Conservation (phyloP, 2,797 vertebrate genomes). For the Paratrypauchen microcephalus region DNA sequence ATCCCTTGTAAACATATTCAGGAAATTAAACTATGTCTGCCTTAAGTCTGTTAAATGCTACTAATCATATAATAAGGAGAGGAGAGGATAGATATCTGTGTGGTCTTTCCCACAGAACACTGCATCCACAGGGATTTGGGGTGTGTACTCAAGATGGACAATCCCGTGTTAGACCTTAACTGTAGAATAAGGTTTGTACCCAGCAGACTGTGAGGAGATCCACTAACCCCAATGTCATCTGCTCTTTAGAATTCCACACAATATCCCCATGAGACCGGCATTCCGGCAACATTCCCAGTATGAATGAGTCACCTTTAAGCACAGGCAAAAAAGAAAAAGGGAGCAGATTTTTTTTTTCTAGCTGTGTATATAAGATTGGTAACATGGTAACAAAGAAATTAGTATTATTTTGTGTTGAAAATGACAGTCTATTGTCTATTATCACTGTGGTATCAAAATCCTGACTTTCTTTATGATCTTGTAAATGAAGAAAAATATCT, state of each 20-base stretch:
- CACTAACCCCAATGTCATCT: conserved; percentile 10
- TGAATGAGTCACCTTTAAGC: conserved; percentile 9
- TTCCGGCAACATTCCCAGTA: conserved; percentile 1
- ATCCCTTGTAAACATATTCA: conserved; percentile 1
- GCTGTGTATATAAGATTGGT: neutral
- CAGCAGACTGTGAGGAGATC: conserved; percentile 39
- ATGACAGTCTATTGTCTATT: no score
- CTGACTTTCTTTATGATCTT: no score
- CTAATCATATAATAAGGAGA: neutral
- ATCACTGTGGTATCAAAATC: no score
- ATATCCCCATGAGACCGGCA: neutral
- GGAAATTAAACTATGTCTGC: conserved; percentile 15
- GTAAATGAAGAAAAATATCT: neutral
- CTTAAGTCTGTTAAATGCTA: neutral
- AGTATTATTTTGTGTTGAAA: no score
- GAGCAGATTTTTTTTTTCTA: neutral
- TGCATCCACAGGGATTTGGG: conserved; percentile 7
- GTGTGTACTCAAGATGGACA: neutral
- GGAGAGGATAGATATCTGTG: neutral
- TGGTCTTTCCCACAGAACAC: conserved; percentile 12
- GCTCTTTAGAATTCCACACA: neutral
- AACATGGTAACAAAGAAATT: no score
- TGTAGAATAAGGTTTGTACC: conserved; percentile 49
- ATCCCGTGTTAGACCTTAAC: conserved; percentile 4
- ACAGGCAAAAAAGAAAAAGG: neutral